Evolutionary conservation across 2,113 vertebrate species (phyloP).

Genomic region (Gulo gulo): DNA sequence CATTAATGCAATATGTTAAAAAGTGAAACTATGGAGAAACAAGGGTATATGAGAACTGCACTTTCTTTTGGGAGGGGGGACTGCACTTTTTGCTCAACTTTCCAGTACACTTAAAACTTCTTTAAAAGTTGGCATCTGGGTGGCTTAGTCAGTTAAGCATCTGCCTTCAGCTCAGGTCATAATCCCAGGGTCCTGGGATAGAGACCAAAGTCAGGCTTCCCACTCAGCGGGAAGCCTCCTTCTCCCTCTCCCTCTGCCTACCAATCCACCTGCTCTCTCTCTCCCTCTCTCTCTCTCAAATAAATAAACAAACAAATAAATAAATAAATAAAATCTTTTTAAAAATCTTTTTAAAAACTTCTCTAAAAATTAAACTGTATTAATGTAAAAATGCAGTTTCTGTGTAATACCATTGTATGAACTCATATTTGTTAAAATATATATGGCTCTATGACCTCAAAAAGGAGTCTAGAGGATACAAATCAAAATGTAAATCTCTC

Average conservation of each 20-base stretch:
- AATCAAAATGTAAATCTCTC: not conserved
- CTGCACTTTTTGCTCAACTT: not conserved
- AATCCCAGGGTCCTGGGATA: not conserved
- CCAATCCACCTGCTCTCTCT: not conserved
- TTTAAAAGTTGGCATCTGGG: not conserved
- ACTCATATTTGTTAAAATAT: not conserved
- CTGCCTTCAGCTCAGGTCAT: not conserved
- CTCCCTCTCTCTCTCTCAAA: too few relatives aligned
- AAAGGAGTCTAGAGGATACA: not conserved
- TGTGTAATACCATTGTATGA: not conserved
- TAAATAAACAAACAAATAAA: not conserved
- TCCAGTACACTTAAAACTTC: not conserved
- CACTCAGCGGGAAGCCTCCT: not conserved
- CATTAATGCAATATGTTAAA: not conserved
- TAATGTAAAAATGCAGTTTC: not conserved
- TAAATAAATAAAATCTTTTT: too few relatives aligned
- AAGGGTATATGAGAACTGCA: not conserved
- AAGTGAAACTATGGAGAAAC: not conserved
- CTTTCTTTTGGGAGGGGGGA: not conserved
- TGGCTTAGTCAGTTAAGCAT: not conserved
- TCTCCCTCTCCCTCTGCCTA: not conserved
- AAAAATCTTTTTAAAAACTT: not conserved
- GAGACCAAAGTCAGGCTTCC: not conserved
- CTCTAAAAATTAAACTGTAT: not conserved
- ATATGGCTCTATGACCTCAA: not conserved